Evolutionary conservation across 2,113 vertebrate genomes (phyloP).

Genomic region (Falco punctatus): DNA sequence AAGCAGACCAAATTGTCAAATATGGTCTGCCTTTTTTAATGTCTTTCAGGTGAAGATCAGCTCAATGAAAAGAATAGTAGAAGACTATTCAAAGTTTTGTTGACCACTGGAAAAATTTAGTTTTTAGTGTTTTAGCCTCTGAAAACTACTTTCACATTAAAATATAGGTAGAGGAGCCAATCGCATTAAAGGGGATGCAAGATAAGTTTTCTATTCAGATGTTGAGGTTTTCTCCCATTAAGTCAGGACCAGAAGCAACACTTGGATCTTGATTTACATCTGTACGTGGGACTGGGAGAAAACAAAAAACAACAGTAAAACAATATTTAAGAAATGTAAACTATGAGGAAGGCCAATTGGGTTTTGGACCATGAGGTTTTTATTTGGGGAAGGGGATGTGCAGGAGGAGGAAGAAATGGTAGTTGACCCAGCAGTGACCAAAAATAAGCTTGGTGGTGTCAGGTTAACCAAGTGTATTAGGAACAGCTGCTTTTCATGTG

Average conservation of each 20-base stretch:
- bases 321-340: accelerated
- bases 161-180: not conserved
- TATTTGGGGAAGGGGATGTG: not conserved
- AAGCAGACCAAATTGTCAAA: not conserved
- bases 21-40: accelerated
- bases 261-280: not conserved
- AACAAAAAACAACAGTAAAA: not conserved
- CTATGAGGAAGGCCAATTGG: not conserved
- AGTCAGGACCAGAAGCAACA: not conserved
- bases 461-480: not conserved
- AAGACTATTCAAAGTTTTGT: not conserved
- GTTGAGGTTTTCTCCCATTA: not conserved
- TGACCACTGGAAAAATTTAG: not conserved
- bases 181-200: not conserved
- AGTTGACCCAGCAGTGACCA: not conserved
- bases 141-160: not conserved
- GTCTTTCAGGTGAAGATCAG: not conserved
- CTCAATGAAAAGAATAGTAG: not conserved
- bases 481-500: conserved; percentile 43
- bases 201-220: not conserved
- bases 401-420: not conserved
- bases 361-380: not conserved
- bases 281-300: not conserved
- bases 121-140: not conserved
- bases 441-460: conserved; percentile 20